Evolutionary conservation across 1,140 invertebrate species (phyloP).

Genomic region (Bombyx mori): DNA sequence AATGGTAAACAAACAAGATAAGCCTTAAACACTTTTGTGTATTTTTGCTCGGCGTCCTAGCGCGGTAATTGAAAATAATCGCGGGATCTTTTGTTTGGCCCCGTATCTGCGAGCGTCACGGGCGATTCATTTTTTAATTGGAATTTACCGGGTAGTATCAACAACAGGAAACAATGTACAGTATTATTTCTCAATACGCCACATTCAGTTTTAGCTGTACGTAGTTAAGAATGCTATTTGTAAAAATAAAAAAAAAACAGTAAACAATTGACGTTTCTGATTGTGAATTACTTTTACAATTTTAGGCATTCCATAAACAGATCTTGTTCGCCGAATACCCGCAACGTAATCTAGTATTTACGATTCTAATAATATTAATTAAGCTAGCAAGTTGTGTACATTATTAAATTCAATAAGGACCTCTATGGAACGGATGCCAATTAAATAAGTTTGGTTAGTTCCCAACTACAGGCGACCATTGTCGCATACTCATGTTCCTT

Average conservation of each 20-base stretch:
- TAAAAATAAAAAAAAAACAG: no score
- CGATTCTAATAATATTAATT: constrained; percentile 11
- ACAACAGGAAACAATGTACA: no score
- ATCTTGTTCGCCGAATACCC: no score
- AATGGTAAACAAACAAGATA: constrained; percentile 28
- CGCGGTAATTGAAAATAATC: constrained; percentile 11
- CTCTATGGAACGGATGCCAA: constrained; percentile 16
- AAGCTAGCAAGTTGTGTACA: constrained; percentile 9
- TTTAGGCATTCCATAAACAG: no score
- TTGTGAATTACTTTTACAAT: no score
- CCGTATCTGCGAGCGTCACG: neutral
- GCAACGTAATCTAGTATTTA: no score
- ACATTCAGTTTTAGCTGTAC: no score
- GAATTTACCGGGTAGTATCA: no score
- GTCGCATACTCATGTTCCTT: constrained; percentile 6
- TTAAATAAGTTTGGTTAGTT: constrained; percentile 20
- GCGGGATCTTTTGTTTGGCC: constrained; percentile 3
- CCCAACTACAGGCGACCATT: constrained; percentile 13
- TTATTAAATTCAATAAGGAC: constrained; percentile 20
- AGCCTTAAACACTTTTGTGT: constrained; percentile 10
- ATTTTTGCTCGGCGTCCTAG: constrained; percentile 3
- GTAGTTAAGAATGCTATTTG: no score
- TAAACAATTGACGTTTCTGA: no score
- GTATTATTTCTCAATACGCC: no score
- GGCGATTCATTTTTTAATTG: no score